Evolutionary conservation across 2,888 invertebrate genomes (phyloP), one percentile per base, ranked within the genome.

Genomic region (Scelioninae gen. 1): DNA sequence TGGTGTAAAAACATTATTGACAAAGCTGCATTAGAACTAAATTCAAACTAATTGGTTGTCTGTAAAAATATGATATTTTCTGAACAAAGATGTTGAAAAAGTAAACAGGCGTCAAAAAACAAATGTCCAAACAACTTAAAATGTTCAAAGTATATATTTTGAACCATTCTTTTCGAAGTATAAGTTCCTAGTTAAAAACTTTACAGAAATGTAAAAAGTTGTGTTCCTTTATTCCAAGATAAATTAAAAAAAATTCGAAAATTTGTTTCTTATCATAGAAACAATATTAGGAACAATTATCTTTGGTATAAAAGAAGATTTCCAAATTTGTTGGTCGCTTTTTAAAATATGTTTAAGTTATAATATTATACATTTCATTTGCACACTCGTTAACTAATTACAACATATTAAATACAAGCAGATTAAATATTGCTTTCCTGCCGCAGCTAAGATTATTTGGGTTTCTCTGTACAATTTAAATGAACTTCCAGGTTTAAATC

Each of bases 1-100:
- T 76, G 71, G 65, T 84, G 79, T 75, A 81, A 77, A 85, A 84
- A 75, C 81, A 68, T 63, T 78, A 72, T 53, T 53, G 68, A 60
- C 45, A 29, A 85, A 80, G 74, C 66, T 66, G 74, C 75, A 49
- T 65, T 75, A 38, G 38, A 11, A 58, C 58, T 23, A 51, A 53
- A 65, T 68, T 16, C 68, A 62, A 77, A 49, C n/a, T 31, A 66
- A 72, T 72, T 15, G 45, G 10, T 13, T 10, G 32, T 38, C 62
- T 68, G 53, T 79, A 72, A 72, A 72, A 79, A 65, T 62, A 47
- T 55, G 34, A 56, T 23, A 60, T 29, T 38, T 69, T 8, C 10
- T 55, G 34, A 62, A 38, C 55, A 51, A 62, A 68, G 13, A 43
- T 45, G 63, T 55, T 29, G 32, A 40, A 55, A 78, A 68, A 68